Evolutionary conservation across 2,797 vertebrate species (phyloP).

Genomic region (Alca torda): DNA sequence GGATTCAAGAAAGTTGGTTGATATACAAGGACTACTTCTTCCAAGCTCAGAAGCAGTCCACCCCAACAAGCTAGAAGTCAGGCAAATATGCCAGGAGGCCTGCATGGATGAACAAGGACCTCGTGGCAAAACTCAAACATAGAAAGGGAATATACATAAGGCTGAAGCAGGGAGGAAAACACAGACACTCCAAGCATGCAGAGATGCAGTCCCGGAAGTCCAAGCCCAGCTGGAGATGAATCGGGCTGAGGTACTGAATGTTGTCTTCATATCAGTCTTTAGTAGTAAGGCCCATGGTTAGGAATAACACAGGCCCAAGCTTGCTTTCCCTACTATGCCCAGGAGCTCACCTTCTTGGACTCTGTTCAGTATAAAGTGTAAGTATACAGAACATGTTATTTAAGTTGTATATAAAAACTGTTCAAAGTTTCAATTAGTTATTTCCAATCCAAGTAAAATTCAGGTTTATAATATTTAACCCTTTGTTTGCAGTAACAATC

Average conservation of each 20-base stretch:
- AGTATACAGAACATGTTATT: neutral
- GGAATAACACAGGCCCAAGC: neutral
- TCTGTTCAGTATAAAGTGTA: neutral
- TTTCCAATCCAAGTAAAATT: neutral
- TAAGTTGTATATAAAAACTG: neutral
- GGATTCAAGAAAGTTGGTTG: neutral
- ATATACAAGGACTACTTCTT: neutral
- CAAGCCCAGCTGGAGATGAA: neutral
- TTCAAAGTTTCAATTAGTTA: neutral
- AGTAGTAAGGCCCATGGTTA: neutral
- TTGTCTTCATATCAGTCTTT: neutral
- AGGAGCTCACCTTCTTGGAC: neutral
- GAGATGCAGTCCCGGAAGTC: neutral
- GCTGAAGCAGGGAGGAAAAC: neutral
- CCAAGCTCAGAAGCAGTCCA: neutral
- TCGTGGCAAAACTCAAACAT: neutral
- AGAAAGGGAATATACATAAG: neutral
- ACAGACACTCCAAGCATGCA: neutral
- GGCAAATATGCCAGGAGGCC: neutral
- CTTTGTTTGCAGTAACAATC: neutral
- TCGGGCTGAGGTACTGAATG: neutral
- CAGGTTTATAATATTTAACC: neutral
- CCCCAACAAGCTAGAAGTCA: neutral
- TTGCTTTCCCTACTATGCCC: neutral
- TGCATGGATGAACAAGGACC: neutral